Evolutionary conservation across 2,888 invertebrate species (phyloP), one percentile per base, ranked within the genome.

Genomic region (Cenopis cana): DNA sequence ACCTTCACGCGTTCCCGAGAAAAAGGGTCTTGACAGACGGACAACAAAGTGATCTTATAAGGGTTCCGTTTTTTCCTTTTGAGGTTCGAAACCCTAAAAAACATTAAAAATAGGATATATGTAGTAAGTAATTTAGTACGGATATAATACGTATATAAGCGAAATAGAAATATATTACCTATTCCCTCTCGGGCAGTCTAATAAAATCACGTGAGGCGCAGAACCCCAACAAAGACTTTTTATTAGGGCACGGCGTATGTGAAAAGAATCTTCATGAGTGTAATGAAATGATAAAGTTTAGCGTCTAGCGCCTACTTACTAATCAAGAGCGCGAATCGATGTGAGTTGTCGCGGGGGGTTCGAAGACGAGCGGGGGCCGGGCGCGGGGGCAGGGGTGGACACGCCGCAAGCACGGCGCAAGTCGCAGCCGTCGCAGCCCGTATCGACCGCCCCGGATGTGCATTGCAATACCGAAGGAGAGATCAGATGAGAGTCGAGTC

Each of bases 361-460:
- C 75, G 73, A 82, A 83, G 85, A 84, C 84, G 86, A 77, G 85
- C 79, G 85, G 83, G 79, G 81, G 82, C 77, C 74, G 74, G 75
- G 75, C 82, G 81, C 54, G 86, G 84, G 84, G 59, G 80, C 74
- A 75, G 84, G 79, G 86, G 85, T 84, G 33, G 33, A 33, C 33
- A 81, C 82, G 85, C 82, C 83, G 78, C 85, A 85, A 70, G 84
- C 78, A 89, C 81, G 87, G 92, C 92, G 92, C 92, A 93, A 91
- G 89, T 92, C 92, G 89, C 81, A 84, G 83, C 79, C 82, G 89
- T 92, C 92, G 89, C 81, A 84, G 83, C 79, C 82, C 81, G 88
- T 93, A 93, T 92, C 93, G 93, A 93, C 92, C 92, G 90, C 85
- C 87, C 90, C 91, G 91, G 91, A 90, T 91, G 87, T 91, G 91